phyloP scores from a whole-genome alignment of 2,113 vertebrate species.

The Muscicapa adusta region DNA sequence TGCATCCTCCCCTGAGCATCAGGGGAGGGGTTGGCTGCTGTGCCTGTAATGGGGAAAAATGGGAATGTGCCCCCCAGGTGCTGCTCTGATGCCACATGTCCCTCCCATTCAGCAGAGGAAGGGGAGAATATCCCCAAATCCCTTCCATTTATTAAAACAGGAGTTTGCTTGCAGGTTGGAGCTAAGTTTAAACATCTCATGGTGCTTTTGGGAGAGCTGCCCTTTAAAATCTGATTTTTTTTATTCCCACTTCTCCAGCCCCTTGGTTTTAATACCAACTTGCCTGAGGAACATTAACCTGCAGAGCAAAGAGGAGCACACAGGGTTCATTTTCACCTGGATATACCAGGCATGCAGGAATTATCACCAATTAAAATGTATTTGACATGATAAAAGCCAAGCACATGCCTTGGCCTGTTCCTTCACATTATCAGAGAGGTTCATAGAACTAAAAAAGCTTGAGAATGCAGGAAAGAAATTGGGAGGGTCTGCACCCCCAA shows the following conservation, averaged over 20 bases:
- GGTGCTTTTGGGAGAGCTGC: not conserved
- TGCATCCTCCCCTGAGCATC: not conserved
- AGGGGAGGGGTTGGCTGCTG: not conserved
- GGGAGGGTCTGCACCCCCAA: too few species aligned
- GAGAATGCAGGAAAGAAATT: not conserved
- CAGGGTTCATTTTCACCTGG: not conserved
- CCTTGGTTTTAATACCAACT: not conserved
- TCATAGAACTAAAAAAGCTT: not conserved
- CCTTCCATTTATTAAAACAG: not conserved
- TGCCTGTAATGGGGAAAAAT: accelerated
- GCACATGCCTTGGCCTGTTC: not conserved
- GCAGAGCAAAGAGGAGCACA: not conserved
- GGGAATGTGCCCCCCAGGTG: not conserved
- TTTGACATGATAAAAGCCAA: not conserved
- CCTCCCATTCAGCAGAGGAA: not conserved
- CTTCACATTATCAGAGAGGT: not conserved
- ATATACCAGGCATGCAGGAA: not conserved
- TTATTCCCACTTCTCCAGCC: not conserved
- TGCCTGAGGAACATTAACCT: not conserved
- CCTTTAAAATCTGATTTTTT: not conserved
- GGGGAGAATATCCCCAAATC: not conserved
- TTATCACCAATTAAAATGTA: not conserved
- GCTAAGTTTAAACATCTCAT: not conserved
- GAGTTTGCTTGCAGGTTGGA: not conserved
- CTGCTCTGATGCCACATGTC: accelerated